Base-by-base conservation (phyloP, 2,113 vertebrate species). In the Nothobranchius furzeri region DNA sequence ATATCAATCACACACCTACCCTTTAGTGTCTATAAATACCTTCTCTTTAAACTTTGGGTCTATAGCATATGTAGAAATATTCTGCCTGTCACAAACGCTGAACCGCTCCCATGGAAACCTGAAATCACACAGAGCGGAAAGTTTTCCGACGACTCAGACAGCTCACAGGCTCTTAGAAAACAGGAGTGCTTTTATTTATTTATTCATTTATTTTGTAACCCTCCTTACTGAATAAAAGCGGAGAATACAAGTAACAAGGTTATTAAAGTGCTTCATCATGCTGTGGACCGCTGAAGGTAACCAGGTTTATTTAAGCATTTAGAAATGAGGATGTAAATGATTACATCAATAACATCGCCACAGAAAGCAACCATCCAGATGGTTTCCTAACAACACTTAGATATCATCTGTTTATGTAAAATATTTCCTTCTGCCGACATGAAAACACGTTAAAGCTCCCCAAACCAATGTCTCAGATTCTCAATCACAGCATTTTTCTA, bases 1-100 rank as follows among this genome's bases (percentile, higher is more conserved):
- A 42, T 57, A 57, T 57, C 55, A n/a, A 57, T 57, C 37, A 57
- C n/a, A 15, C 42, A 47, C 43, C 13, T n/a, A 10, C 24, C 35
- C 20, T 30, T 6, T 60, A 46, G 14, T 42, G n/a, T 11, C 56
- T 47, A 60, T 46, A 60, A 46, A 60, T 30, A 47, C 13, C 5
- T 46, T 8, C 4, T 60, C 43, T 6, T n/a, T 15, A 36, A 15
- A 24, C 4, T 43, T 12, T 24, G 20, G 56, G 11, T 42, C 12
- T 58, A 12, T 15, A 58, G 11, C 43, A 25, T 60, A 43, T 60
- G 42, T 47, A 15, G 43, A 30, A 47, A 40, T 13, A 25, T 45
- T 13, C 56, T 25, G 40, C 40, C 30, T 45, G 45, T 15, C 13
- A 11, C 7, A 9, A 12, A 13, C 5, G 13, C 12, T 45, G 40